Percentiles rank a stretch among this genome's conserved stretches.
Conservation (phyloP, 1,140 invertebrate species). For the Latrodectus geometricus region DNA sequence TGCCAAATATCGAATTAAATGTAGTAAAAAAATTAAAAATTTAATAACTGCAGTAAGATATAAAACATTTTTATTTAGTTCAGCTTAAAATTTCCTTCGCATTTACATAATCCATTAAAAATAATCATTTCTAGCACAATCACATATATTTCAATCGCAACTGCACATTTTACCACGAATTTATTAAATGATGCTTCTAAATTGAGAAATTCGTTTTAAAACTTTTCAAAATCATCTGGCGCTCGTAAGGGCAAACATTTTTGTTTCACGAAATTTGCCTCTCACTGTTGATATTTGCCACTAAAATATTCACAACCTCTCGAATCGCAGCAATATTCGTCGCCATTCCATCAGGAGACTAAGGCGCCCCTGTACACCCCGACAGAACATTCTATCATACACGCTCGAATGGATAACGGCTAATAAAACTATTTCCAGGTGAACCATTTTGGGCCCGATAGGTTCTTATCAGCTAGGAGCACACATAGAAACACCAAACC, state of each 20-base stretch:
- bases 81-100: too few species aligned
- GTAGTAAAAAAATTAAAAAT: too few species aligned
- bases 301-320: slow-evolving; percentile 35
- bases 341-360: background rate
- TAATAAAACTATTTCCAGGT: slow-evolving; percentile 45
- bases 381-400: slow-evolving; percentile 29
- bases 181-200: too few species aligned
- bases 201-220: background rate
- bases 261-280: background rate
- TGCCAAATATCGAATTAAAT: too few species aligned
- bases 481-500: slow-evolving; percentile 7
- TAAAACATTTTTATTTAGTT: too few species aligned
- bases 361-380: background rate
- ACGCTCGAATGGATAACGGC: slow-evolving; percentile 5
- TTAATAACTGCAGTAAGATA: too few species aligned
- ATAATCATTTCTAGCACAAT: too few species aligned
- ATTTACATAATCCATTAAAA: too few species aligned
- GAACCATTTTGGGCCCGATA: slow-evolving; percentile 26
- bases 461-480: slow-evolving; percentile 21
- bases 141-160: too few species aligned
- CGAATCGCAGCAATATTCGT: background rate
- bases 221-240: background rate
- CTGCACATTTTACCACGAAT: too few species aligned
- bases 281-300: background rate
- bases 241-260: background rate